Conservation (phyloP, 2,888 invertebrate species). For the Bedellia somnulentella region DNA sequence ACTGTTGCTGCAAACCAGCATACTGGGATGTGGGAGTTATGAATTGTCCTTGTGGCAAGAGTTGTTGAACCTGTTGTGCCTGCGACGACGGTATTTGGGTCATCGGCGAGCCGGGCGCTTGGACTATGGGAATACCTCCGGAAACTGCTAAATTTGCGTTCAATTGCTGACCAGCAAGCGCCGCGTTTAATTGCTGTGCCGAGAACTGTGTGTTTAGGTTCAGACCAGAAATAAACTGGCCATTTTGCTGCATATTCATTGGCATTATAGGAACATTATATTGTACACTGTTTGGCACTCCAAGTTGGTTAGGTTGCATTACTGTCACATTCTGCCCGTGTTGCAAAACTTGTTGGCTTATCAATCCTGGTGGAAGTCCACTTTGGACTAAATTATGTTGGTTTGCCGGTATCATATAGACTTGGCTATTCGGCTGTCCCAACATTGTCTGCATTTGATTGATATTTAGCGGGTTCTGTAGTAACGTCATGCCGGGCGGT, state of each 20-base stretch:
- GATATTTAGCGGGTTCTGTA: constrained; percentile 44
- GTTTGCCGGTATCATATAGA: constrained; percentile 50
- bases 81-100: constrained; percentile 28
- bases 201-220: constrained; percentile 45
- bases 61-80: constrained; percentile 31
- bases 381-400: constrained; percentile 37
- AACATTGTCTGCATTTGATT: constrained; percentile 40
- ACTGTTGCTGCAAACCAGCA: constrained; percentile 33
- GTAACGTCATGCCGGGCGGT: constrained; percentile 47
- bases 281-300: constrained; percentile 41
- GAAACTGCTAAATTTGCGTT: constrained; percentile 32
- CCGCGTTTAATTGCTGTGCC: constrained; percentile 45
- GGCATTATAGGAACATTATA: constrained; percentile 47
- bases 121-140: constrained; percentile 44
- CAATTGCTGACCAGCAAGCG: constrained; percentile 38
- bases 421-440: constrained; percentile 45
- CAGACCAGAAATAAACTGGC: constrained; percentile 45
- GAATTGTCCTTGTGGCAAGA: constrained; percentile 35
- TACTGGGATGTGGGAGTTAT: constrained; percentile 41
- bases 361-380: constrained; percentile 27
- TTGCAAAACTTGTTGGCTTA: constrained; percentile 39
- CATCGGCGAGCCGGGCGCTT: constrained; percentile 35
- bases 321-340: constrained; percentile 47
- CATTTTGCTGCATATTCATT: constrained; percentile 41
- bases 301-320: constrained; percentile 47